Base-by-base conservation (phyloP, 1,140 invertebrate genomes). In the Periplaneta americana region DNA sequence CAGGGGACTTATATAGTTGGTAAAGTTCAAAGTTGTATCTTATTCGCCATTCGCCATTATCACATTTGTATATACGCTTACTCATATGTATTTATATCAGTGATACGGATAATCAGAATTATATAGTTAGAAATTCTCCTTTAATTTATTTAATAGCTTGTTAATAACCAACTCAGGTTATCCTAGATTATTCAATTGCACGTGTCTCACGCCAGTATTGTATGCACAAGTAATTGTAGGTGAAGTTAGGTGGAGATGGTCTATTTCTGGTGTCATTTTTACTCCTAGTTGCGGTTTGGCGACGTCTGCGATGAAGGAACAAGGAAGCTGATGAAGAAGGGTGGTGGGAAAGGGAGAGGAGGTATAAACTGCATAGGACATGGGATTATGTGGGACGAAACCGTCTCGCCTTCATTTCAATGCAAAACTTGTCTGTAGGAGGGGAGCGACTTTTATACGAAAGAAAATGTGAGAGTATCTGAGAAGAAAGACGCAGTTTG, bases 401-500 rank as follows among this genome's bases (percentile, higher is more conserved):
- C 31, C 57, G 17, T 34, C n/a, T 13, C 31, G 79, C 35, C 75
- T 34, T 34, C 33, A 34, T 34, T 77, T 77, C 35, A 22, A 36
- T 34, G 75, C 33, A 77, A 36, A 77, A 77, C 33, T 18, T 77
- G 75, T 33, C 17, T 34, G 3, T 22, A 13, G 11, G 22, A n/a
- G 1, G 48, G 48, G 48, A 8, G 48, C 9, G 22, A 4, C 22
- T 66, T 66, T 66, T 66, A 66, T 66, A 66, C 48, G 48, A 66
- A 66, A 66, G 48, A 66, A 28, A 66, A 66, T 66, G 48, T 66
- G 48, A 66, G 48, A 66, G 48, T 66, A 66, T 66, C 48, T 28
- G 48, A 28, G 48, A 66, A 66, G 48, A 80, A 80, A 80, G 79
- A 81, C 34, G 74, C 37, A 39, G 81, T 82, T 82, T 82, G 75